A percentile compares a stretch with the other conserved stretches of the same genome.
These are phyloP conservation scores for Terrapene triunguis DNA, from an alignment of 2,113 vertebrate species.

Conservation along the genomic window DNA sequence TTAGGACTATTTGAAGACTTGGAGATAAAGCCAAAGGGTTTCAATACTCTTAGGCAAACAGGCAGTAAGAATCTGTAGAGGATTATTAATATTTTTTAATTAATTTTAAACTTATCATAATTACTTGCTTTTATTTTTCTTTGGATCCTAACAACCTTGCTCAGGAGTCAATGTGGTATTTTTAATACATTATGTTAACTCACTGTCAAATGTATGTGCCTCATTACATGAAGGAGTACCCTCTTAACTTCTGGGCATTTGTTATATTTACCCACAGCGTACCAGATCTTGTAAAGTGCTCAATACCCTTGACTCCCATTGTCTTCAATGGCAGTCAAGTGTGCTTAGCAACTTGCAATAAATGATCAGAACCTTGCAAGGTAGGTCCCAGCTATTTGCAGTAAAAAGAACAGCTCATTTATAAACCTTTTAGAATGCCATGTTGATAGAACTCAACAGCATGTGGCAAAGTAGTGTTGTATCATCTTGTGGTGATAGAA, in stretches of 20 bases:
- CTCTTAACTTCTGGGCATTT: neutral
- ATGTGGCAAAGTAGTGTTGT: neutral
- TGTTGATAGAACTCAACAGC: neutral
- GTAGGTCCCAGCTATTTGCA: neutral
- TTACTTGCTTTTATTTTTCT: neutral
- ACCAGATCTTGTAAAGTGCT: neutral
- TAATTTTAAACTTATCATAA: neutral
- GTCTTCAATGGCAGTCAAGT: neutral
- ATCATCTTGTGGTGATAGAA: neutral
- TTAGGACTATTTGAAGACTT: neutral
- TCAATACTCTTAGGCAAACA: neutral
- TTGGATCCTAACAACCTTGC: neutral
- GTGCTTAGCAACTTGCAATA: neutral
- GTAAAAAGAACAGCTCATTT: neutral
- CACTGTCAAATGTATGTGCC: neutral
- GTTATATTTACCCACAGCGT: neutral
- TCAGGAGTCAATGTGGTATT: neutral
- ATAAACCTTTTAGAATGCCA: neutral
- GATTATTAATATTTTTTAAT: neutral
- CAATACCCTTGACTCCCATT: neutral
- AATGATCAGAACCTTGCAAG: neutral
- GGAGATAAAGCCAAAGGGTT: neutral
- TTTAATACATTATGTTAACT: neutral
- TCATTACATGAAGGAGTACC: neutral
- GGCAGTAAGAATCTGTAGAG: neutral